A percentile compares a stretch with the other conserved stretches of the same genome.
Evolutionary conservation across 2,797 vertebrate species (phyloP).

Genomic region (Meda fulgida): DNA sequence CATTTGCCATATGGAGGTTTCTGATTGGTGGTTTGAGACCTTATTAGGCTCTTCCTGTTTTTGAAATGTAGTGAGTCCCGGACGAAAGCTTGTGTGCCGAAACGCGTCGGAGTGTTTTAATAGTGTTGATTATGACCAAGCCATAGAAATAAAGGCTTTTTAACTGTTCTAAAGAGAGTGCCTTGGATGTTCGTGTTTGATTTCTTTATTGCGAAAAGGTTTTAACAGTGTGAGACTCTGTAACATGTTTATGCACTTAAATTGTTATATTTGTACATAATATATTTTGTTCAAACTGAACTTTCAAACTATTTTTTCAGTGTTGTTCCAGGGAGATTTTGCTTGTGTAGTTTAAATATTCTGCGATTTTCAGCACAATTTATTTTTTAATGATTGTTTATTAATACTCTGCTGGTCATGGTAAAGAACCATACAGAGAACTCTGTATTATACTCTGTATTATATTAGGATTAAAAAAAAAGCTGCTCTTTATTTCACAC

Average conservation of each 20-base stretch:
- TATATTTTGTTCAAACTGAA: constrained; percentile 14
- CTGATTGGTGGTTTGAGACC: too few relatives aligned
- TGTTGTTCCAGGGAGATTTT: constrained; percentile 10
- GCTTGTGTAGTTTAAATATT: constrained; percentile 24
- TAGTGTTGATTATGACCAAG: too few relatives aligned
- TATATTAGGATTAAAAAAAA: constrained; percentile 28
- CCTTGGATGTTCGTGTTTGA: too few relatives aligned
- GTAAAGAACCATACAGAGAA: constrained; percentile 10
- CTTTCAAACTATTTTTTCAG: constrained; percentile 21
- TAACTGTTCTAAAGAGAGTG: too few relatives aligned
- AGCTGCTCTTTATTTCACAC: constrained; percentile 24
- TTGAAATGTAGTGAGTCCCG: too few relatives aligned
- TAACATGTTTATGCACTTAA: background rate
- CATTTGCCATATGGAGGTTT: too few relatives aligned
- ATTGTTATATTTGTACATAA: constrained; percentile 34
- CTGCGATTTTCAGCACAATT: background rate
- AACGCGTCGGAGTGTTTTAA: too few relatives aligned
- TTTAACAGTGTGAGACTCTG: background rate
- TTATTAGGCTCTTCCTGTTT: too few relatives aligned
- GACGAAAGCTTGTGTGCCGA: too few relatives aligned
- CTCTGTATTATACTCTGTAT: constrained; percentile 22
- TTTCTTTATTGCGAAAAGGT: constrained; percentile 17
- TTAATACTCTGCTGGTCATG: constrained; percentile 17
- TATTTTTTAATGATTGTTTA: background rate
- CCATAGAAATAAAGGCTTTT: too few relatives aligned